Percentiles rank a stretch among this genome's conserved stretches.
Conservation (phyloP, 2,888 invertebrate genomes). For the Scrobipalpa atriplicella region DNA sequence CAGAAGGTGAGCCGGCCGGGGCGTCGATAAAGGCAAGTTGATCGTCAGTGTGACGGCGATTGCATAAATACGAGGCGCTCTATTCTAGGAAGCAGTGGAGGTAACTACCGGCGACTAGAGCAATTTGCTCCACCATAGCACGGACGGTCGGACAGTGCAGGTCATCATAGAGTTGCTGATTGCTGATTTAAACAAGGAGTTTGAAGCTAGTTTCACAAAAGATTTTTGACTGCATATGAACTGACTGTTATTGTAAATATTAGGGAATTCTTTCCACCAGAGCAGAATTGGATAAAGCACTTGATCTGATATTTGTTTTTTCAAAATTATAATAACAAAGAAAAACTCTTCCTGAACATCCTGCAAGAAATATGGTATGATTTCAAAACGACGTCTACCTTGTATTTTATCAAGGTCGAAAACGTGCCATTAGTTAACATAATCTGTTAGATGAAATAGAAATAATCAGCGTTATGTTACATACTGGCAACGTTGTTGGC, state of each 20-base stretch:
- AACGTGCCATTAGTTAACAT: background rate
- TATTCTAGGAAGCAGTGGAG: slow-evolving; percentile 62
- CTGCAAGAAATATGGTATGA: too few relatives aligned
- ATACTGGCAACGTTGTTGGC: background rate
- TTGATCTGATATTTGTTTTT: too few relatives aligned
- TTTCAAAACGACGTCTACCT: too few relatives aligned
- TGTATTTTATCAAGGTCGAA: too few relatives aligned
- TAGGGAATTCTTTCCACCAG: too few relatives aligned
- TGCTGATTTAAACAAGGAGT: background rate
- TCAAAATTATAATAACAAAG: too few relatives aligned
- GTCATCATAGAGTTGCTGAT: background rate
- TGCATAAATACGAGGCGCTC: slow-evolving; percentile 63
- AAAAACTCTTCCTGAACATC: too few relatives aligned
- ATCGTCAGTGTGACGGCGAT: slow-evolving; percentile 48
- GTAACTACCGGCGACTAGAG: slow-evolving; percentile 54
- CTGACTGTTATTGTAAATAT: too few relatives aligned
- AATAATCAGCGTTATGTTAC: background rate
- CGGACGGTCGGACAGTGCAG: background rate
- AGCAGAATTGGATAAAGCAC: too few relatives aligned
- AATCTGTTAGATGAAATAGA: background rate
- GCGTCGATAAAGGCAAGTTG: slow-evolving; percentile 20
- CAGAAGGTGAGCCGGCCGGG: slow-evolving; percentile 8
- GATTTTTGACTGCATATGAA: background rate
- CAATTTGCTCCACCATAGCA: slow-evolving; percentile 2
- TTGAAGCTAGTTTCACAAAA: background rate